phyloP scores from a whole-genome alignment of 2,888 invertebrate species.

The Cosmia trapezina region DNA sequence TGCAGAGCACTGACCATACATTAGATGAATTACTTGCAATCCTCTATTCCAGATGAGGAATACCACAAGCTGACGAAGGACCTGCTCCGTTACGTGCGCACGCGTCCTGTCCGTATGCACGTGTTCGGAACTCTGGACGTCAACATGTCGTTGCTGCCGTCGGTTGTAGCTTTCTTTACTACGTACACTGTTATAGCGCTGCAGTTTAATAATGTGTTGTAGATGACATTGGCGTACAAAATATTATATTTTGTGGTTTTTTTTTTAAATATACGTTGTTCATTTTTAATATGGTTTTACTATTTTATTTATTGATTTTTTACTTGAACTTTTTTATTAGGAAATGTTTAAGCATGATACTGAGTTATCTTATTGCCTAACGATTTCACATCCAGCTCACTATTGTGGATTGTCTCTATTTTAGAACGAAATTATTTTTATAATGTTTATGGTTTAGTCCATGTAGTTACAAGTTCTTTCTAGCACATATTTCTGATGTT shows the following conservation, averaged over 20 bases:
- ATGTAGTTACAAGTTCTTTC: too few relatives aligned
- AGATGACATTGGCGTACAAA: background rate
- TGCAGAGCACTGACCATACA: too few relatives aligned
- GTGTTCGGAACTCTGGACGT: conserved; percentile 71
- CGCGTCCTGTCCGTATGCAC: conserved; percentile 66
- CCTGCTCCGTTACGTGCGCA: conserved; percentile 70
- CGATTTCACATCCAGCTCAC: too few relatives aligned
- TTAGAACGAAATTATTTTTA: too few relatives aligned
- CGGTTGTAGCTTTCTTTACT: conserved; percentile 72
- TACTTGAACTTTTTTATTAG: too few relatives aligned
- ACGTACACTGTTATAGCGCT: conserved; percentile 77
- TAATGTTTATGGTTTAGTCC: too few relatives aligned
- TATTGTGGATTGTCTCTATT: too few relatives aligned
- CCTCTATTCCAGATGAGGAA: conserved; percentile 22
- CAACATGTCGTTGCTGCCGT: conserved; percentile 76
- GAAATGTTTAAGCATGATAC: too few relatives aligned
- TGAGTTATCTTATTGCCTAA: too few relatives aligned
- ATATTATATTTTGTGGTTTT: background rate
- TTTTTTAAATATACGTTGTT: background rate
- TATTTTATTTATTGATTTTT: too few relatives aligned
- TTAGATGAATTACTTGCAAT: background rate
- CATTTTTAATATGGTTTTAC: too few relatives aligned
- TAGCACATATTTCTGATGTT: too few relatives aligned
- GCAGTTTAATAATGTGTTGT: conserved; percentile 69
- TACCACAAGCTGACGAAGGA: conserved; percentile 68